These are phyloP conservation scores for Mamestra brassicae DNA, from an alignment of 2,888 invertebrate species.

Conservation along the genomic window DNA sequence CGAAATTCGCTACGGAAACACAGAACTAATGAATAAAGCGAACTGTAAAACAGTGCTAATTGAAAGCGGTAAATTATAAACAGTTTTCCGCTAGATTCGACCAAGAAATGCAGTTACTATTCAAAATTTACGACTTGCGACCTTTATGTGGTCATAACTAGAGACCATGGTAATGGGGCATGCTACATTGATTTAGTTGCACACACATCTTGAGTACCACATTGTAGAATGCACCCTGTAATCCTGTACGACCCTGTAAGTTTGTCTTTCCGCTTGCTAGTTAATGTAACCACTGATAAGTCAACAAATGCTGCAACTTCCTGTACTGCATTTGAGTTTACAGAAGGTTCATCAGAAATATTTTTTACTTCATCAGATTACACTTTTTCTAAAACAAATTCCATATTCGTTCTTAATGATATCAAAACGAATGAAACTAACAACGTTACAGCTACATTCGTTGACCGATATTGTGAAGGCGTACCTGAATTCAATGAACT, in stretches of 20 bases:
- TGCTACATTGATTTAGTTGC: constrained; percentile 82
- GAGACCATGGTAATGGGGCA: constrained; percentile 79
- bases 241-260: constrained; percentile 66
- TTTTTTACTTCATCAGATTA: neutral
- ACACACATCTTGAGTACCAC: constrained; percentile 77
- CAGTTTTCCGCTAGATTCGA: constrained; percentile 35
- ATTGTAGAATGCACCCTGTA: constrained; percentile 78
- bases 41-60: constrained; percentile 31
- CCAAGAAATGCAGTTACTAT: constrained; percentile 53
- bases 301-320: neutral
- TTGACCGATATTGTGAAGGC: constrained; percentile 51
- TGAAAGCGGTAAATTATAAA: constrained; percentile 42
- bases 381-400: neutral
- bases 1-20: constrained; percentile 35
- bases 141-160: constrained; percentile 44
- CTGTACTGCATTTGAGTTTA: neutral
- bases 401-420: constrained; percentile 16
- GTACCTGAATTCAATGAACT: constrained; percentile 67
- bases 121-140: constrained; percentile 47
- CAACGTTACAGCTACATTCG: constrained; percentile 43
- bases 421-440: constrained; percentile 44
- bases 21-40: constrained; percentile 15
- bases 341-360: neutral
- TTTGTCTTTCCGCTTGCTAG: constrained; percentile 71
- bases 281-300: constrained; percentile 41